Base-by-base conservation (phyloP, 1,140 invertebrate species). In the Grapholita molesta region DNA sequence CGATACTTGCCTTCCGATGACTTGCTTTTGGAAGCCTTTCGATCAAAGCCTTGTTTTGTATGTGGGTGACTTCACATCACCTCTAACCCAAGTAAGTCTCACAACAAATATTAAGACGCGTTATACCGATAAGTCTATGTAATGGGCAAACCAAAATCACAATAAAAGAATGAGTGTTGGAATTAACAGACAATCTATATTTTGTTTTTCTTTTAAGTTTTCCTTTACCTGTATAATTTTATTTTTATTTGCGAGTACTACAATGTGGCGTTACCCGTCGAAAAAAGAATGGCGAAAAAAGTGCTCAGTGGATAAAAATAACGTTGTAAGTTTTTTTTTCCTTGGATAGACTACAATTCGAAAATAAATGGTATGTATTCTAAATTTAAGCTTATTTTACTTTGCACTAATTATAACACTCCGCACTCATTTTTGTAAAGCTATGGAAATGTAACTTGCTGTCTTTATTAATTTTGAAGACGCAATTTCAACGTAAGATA, bases 31-130 rank as follows among this genome's bases (percentile, higher is more conserved):
- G n/a, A n/a, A n/a, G n/a, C n/a, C n/a, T n/a, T n/a, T n/a, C n/a
- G n/a, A n/a, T n/a, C n/a, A n/a, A n/a, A n/a, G n/a, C n/a, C n/a
- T n/a, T n/a, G n/a, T n/a, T n/a, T n/a, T n/a, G n/a, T n/a, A 6
- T 72, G 48, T 66, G 66, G 42, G 68, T 80, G 80, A 84, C 83
- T 83, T 84, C 86, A 84, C 76, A 76, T 64, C 75, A 78, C 71
- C 83, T 82, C 76, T 74, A 66, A 77, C 69, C 70, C 70, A 64
- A 80, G 72, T 76, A 81, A 81, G 81, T 92, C 92, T 92, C 92
- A 92, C 92, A 92, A 92, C 92, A 92, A 92, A 92, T 92, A 92
- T 81, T 88, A 92, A 91, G 85, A 71, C 71, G 74, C 71, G 78
- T 81, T 74, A 78, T 70, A 55, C 70, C 81, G 75, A 84, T 76